Conservation (phyloP, 2,797 vertebrate species). For the Sebastiscus tertius region DNA sequence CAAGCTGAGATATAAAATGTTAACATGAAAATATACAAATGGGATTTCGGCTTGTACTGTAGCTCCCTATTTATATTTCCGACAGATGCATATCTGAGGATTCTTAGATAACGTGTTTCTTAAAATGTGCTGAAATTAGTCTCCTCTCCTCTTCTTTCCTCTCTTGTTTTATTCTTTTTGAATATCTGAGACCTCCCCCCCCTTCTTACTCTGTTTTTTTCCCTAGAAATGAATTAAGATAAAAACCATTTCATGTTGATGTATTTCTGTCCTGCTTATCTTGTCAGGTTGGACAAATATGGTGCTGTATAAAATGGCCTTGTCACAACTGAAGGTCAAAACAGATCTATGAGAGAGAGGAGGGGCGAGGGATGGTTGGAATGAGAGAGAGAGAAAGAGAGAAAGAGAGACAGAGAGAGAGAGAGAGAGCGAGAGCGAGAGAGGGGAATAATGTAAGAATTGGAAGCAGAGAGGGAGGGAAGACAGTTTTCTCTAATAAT, state of each 20-base stretch:
- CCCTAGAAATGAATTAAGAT: constrained; percentile 61
- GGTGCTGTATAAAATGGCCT: constrained; percentile 60
- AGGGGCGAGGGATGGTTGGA: background rate
- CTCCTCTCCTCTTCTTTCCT: background rate
- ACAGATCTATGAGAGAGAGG: constrained; percentile 49
- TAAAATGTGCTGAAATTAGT: constrained; percentile 4
- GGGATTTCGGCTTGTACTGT: background rate
- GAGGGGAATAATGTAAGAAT: constrained; percentile 24
- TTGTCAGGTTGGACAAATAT: constrained; percentile 74
- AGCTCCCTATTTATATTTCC: background rate
- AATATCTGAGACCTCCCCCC: background rate
- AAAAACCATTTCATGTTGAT: constrained; percentile 65
- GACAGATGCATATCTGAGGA: background rate
- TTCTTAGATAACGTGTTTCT: background rate
- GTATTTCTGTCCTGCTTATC: constrained; percentile 67
- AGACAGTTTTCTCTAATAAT: constrained; percentile 61
- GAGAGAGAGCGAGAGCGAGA: background rate
- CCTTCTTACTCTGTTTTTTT: background rate
- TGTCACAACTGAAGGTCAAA: constrained; percentile 76
- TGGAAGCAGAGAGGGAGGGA: constrained; percentile 14
- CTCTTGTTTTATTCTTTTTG: background rate
- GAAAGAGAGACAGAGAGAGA: background rate
- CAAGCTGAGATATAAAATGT: background rate
- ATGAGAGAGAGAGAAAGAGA: background rate
- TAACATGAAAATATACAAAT: background rate